Conservation (phyloP, 2,888 invertebrate genomes). For the Yponomeuta malinellus region DNA sequence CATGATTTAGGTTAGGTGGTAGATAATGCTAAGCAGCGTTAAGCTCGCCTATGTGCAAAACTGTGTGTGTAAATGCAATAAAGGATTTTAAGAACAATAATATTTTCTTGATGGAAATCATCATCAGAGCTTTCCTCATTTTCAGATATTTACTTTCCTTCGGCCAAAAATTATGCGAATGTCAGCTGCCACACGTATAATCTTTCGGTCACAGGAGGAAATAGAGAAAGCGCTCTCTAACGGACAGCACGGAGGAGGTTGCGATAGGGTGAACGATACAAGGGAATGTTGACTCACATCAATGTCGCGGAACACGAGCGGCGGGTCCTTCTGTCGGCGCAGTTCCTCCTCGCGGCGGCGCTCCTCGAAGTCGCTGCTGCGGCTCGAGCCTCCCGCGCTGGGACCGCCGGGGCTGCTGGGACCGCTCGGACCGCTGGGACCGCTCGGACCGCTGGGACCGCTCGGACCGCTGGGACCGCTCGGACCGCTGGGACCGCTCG, state of each 20-base stretch:
- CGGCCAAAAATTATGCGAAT: no score
- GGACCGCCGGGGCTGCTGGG: conserved; percentile 29
- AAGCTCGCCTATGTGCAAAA: no score
- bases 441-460: conserved; percentile 42
- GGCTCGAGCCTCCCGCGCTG: conserved; percentile 74
- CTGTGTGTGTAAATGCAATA: no score
- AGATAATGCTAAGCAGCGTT: no score
- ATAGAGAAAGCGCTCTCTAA: neutral
- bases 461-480: conserved; percentile 28
- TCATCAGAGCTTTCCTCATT: no score
- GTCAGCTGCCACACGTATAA: neutral
- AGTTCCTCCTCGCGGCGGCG: conserved; percentile 80
- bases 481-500: conserved; percentile 22
- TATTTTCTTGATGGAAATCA: no score
- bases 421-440: conserved; percentile 46
- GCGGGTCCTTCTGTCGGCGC: conserved; percentile 84
- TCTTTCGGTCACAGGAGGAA: neutral
- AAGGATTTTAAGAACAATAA: no score
- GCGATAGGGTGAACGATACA: no score
- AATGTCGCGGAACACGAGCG: conserved; percentile 85
- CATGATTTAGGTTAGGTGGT: no score
- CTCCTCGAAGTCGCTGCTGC: conserved; percentile 57
- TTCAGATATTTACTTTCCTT: no score
- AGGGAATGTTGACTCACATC: conserved; percentile 73
- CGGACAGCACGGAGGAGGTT: no score